Base-by-base conservation (phyloP, 1,140 invertebrate genomes). In the Bombus confusus region DNA sequence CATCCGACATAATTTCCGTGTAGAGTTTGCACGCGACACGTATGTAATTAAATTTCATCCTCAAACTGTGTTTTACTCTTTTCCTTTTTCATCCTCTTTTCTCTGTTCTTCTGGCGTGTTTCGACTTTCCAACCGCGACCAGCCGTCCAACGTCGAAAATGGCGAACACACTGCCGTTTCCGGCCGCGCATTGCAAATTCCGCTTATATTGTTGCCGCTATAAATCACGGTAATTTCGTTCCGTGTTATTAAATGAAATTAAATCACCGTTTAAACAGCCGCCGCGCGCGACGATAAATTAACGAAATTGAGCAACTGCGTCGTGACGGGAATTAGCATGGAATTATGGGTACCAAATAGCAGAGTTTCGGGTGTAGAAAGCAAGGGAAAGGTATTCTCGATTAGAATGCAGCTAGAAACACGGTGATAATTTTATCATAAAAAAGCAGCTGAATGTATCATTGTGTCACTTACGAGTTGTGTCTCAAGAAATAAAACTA, bases 171-270 rank as follows among this genome's bases (percentile, higher is more conserved):
- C 13, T 75, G 68, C n/a, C 25, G 47, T 79, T 79, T 39, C 62
- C 37, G 10, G 8, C 1, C 25, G 15, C 66, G 66, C 66, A 34
- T 71, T 79, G 64, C 74, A 31, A 83, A 83, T 78, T 69, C 47
- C 75, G 64, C 37, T 66, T 78, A 83, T 69, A 69, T 69, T 84
- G 75, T 79, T 18, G 31, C 57, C 4, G 39, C 68, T 68, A 79
- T 85, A 80, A 85, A 85, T 85, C 83, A 85, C 31, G 76, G 83
- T 80, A 80, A 85, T 85, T 80, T 59, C 83, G 76, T 83, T 69
- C 64, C 73, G 59, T 62, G 76, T 85, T 85, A 85, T 85, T 85
- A 85, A 85, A 85, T 85, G 77, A 85, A 85, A 85, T 85, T 85
- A 85, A 85, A 85, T 85, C 83, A 72, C 77, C 76, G 68, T 85